A percentile compares a stretch with the other conserved stretches of the same genome.
Conservation (phyloP, 2,888 invertebrate species). For the Schizaphis graminum region DNA sequence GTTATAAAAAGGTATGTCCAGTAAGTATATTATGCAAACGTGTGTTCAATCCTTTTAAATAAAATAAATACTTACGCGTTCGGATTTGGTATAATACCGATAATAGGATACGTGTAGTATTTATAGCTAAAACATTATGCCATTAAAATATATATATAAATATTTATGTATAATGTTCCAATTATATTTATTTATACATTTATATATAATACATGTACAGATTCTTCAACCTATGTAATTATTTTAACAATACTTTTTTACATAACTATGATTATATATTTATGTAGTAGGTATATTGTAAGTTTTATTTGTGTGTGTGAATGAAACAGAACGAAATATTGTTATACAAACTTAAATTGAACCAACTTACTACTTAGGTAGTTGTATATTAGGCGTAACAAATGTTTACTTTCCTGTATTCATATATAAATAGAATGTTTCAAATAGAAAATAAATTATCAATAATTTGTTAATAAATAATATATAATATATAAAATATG, state of each 20-base stretch:
- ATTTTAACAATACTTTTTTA: not conserved
- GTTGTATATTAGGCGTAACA: not conserved
- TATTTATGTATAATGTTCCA: not conserved
- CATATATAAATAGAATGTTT: not conserved
- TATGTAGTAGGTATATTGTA: not conserved
- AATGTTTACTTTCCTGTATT: not conserved
- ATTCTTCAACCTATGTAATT: not conserved
- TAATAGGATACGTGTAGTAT: not conserved
- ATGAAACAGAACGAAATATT: not conserved
- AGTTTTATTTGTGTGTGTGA: not conserved
- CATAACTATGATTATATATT: not conserved
- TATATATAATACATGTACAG: not conserved
- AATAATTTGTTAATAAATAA: not conserved
- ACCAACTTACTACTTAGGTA: not conserved
- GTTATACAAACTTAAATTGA: not conserved
- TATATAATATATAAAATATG: not conserved
- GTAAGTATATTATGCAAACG: not conserved
- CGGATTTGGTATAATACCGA: not conserved
- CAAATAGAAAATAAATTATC: not conserved
- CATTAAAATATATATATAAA: not conserved
- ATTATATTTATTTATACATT: not conserved
- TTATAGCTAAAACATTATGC: not conserved
- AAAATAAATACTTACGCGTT: not conserved
- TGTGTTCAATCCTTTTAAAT: slow-evolving; percentile 20
- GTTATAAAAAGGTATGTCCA: not conserved